These are phyloP conservation scores for Alviniconcha marisindica DNA, from an alignment of 1,140 invertebrate genomes.

Conservation along the genomic window DNA sequence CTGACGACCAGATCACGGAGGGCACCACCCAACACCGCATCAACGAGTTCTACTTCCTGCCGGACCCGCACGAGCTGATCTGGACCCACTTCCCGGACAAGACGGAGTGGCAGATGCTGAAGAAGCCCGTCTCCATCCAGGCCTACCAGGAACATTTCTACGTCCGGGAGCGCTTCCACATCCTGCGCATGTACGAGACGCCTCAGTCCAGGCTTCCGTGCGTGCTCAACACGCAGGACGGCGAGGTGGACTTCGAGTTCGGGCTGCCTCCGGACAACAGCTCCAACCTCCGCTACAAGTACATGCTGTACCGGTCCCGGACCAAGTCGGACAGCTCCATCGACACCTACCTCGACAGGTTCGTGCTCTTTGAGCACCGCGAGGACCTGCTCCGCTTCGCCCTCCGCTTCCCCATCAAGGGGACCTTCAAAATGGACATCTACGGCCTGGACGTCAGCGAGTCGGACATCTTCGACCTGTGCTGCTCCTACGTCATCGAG, in stretches of 20 bases:
- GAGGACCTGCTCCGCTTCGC: constrained; percentile 62
- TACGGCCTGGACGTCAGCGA: constrained; percentile 68
- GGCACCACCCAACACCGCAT: constrained; percentile 68
- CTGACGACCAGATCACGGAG: constrained; percentile 55
- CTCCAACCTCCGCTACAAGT: constrained; percentile 65
- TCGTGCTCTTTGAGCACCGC: constrained; percentile 69
- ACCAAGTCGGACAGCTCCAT: constrained; percentile 39
- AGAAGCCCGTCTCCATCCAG: constrained; percentile 51
- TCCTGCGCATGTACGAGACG: constrained; percentile 58
- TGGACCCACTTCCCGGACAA: constrained; percentile 70
- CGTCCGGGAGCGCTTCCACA: constrained; percentile 68
- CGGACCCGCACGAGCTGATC: constrained; percentile 69
- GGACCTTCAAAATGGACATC: constrained; percentile 71
- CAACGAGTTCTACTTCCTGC: constrained; percentile 74
- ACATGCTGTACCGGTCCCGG: constrained; percentile 65
- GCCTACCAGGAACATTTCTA: constrained; percentile 65
- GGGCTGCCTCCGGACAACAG: constrained; percentile 57
- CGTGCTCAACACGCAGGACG: constrained; percentile 57
- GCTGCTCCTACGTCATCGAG: constrained; percentile 70
- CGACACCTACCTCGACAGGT: constrained; percentile 63
- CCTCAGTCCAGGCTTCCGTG: constrained; percentile 41
- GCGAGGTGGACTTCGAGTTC: constrained; percentile 66
- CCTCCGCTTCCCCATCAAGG: constrained; percentile 66
- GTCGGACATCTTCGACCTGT: constrained; percentile 68
- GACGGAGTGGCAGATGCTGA: constrained; percentile 67